Base-by-base conservation (phyloP, 2,888 invertebrate species). In the Cataglyphis rosenhaueri region DNA sequence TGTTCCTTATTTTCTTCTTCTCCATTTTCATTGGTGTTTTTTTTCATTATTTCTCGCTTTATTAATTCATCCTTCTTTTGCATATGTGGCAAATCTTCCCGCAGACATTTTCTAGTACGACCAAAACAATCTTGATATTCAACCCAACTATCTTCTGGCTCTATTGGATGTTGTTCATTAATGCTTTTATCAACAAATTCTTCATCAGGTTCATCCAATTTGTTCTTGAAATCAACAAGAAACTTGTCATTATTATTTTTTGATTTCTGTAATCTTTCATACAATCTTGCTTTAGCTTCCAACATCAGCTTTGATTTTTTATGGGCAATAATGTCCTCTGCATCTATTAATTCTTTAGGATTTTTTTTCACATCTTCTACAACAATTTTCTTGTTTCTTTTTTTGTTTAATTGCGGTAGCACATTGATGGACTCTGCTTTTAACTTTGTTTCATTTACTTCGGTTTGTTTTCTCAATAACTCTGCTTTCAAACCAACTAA, bases 81-180 rank as follows among this genome's bases (percentile, higher is more conserved):
- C 89, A 97, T 95, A 59, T 95, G 95, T 6, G 96, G 95, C 29
- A 99, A 94, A 94, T 99, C 98, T 91, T 97, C 96, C 87, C 96
- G 96, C 86, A 97, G 95, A 94, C 98, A 99, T 91, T 97, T 97
- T 71, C 98, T 96, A 0, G 98, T 97, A 84, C 99, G 95, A 0
- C 99, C 99, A 82, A 99, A 95, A 85, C 97, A 97, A 94, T 99
- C 99, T 0, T 96, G 96, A 93, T 98, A 99, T 92, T 99, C 99
- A 6, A 97, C 97, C 98, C 98, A 98, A 89, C 90, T 94, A 81
- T 94, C 93, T 41, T 95, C 95, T 10, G 94, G 92, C 83, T 94
- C 93, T 4, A 89, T 88, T 62, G 87, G 87, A 18, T 78, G 73
- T 15, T 90, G 89, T 6, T 93, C 90, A 9, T 89, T 84, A 52